Conservation (phyloP, 2,113 vertebrate genomes). For the Edolisoma coerulescens region DNA sequence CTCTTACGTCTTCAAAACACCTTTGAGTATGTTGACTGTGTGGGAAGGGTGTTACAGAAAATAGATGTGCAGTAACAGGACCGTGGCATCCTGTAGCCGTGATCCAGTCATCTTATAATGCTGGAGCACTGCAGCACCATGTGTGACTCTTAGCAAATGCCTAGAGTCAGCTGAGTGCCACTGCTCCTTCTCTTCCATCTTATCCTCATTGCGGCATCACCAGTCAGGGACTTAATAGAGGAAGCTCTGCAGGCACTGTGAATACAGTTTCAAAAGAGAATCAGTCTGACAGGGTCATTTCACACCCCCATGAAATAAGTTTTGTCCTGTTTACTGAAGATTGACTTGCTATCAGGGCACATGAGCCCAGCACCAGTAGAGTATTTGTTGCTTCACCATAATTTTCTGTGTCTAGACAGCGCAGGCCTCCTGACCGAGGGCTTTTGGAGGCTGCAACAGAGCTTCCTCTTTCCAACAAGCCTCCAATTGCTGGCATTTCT, state of each 20-base stretch:
- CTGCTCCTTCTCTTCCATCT: not conserved
- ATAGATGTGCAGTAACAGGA: not conserved
- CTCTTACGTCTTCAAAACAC: not conserved
- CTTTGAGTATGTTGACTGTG: not conserved
- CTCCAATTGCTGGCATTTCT: not conserved
- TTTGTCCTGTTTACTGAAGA: not conserved
- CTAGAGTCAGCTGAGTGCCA: not conserved
- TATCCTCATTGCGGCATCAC: not conserved
- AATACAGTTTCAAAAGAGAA: not conserved
- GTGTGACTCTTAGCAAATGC: not conserved
- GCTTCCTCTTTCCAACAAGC: not conserved
- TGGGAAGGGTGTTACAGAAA: conserved; percentile 2
- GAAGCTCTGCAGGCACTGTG: not conserved
- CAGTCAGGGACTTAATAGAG: not conserved
- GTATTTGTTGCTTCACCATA: not conserved
- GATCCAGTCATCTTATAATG: not conserved
- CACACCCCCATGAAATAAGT: not conserved
- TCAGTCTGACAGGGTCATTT: not conserved
- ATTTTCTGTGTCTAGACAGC: not conserved
- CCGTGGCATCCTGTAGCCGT: not conserved
- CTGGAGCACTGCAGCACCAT: not conserved
- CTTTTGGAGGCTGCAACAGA: not conserved
- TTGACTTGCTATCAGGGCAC: rapidly evolving
- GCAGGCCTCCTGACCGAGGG: not conserved
- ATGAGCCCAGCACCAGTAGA: not conserved